These are phyloP conservation scores for Thalpophila matura DNA, from an alignment of 2,888 invertebrate species.

Conservation along the genomic window DNA sequence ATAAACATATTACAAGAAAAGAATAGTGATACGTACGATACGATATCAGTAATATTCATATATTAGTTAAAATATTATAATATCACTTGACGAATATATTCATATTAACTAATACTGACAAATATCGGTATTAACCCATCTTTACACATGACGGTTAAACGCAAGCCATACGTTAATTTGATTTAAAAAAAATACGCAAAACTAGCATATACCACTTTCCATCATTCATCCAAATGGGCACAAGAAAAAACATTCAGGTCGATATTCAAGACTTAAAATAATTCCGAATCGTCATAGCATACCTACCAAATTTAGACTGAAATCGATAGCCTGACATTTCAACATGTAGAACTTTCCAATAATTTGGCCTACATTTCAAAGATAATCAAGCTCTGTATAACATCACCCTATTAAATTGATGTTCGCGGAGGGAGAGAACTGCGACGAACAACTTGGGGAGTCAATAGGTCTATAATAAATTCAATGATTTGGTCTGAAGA, in stretches of 20 bases:
- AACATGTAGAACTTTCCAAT: constrained; percentile 25
- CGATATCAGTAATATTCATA: too few species aligned
- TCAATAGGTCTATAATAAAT: constrained; percentile 2
- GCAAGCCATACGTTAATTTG: too few species aligned
- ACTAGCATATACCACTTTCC: too few species aligned
- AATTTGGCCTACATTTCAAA: constrained; percentile 40
- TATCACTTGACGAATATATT: too few species aligned
- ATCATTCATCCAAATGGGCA: too few species aligned
- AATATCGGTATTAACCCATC: too few species aligned
- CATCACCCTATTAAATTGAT: constrained; percentile 15
- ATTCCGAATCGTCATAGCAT: neutral
- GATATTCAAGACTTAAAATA: constrained; percentile 12
- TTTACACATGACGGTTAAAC: too few species aligned
- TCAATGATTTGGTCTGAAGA: constrained; percentile 5
- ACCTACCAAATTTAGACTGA: constrained; percentile 13
- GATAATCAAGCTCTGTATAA: constrained; percentile 44
- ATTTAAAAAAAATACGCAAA: too few species aligned
- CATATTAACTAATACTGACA: too few species aligned
- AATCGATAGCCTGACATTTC: constrained; percentile 51
- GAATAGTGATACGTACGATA: too few species aligned
- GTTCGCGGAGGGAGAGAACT: constrained; percentile 8
- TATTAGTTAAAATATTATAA: too few species aligned
- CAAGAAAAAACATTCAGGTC: constrained; percentile 39
- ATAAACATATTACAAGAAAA: too few species aligned
- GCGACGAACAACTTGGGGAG: neutral